Conservation (phyloP, 2,888 invertebrate genomes). For the Papilio gigon region DNA sequence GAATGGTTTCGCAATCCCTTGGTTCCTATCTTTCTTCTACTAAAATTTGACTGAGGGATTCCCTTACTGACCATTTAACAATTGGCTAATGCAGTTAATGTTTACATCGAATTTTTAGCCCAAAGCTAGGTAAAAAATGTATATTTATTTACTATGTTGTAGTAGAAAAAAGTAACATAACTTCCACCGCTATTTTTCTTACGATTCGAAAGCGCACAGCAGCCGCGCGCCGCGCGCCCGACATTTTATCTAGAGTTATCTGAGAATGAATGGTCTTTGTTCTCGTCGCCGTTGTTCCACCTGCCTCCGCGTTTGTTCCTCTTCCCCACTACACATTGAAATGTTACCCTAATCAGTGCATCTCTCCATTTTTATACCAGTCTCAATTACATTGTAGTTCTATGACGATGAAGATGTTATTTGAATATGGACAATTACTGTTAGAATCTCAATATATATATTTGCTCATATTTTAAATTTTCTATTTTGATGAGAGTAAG, state of each 20-base stretch:
- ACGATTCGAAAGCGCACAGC: background rate
- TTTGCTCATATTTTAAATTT: too few relatives aligned
- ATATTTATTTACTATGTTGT: background rate
- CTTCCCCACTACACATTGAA: conserved; percentile 5
- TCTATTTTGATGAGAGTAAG: background rate
- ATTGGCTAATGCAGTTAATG: too few relatives aligned
- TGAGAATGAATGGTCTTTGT: conserved; percentile 23
- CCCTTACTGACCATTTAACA: too few relatives aligned
- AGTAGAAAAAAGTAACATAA: background rate
- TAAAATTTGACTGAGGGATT: too few relatives aligned
- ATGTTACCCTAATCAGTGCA: conserved; percentile 11
- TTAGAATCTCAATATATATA: background rate
- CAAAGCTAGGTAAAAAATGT: background rate
- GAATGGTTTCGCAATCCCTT: too few relatives aligned
- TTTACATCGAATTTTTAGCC: too few relatives aligned
- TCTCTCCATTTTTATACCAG: background rate
- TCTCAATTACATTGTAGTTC: background rate
- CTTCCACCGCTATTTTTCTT: conserved; percentile 9
- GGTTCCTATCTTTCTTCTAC: too few relatives aligned
- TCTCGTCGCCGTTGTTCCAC: conserved; percentile 9
- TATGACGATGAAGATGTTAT: background rate
- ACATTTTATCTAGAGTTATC: conserved; percentile 18
- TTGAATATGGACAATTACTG: background rate
- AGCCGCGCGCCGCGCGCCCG: background rate
- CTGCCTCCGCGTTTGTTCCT: background rate